Evolutionary conservation across 2,113 vertebrate species (phyloP), one percentile per base, ranked within the genome.

Genomic region (Mus pahari): DNA sequence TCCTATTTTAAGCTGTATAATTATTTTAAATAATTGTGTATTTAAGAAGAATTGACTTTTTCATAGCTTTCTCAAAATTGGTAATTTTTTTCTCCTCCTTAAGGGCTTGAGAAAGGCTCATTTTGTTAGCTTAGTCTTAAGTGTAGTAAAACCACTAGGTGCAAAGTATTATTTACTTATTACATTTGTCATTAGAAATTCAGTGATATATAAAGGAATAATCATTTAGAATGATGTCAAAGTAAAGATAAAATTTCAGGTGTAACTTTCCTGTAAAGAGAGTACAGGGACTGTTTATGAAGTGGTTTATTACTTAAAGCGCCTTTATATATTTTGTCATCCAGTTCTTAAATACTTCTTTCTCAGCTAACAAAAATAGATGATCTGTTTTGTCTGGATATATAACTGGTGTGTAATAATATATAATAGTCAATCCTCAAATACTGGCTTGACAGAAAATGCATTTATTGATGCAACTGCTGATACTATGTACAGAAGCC

Each of bases 91-190:
- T n/a, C 8, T 95, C 36, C 6, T 96, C 58, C 24, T 90, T 91
- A 94, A 73, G 62, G 60, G 33, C 82, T 89, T 87, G 82, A 96
- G 60, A 89, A 89, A 94, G 75, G 42, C 45, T 83, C 87, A 45
- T 1, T 75, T 64, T 95, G 17, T 71, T 79, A 92, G 22, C 48
- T 89, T 82, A 89, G 53, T 94, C 28, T 88, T 86, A 33, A 68
- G 16, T 64, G 19, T 86, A 77, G 14, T 60, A 86, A 42, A 66
- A 48, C 42, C 17, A 13, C 48, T 86, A 90, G 89, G 42, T 53
- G 28, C 70, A 83, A 86, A 94, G 77, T 45, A 89, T 50, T 92
- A 58, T 78, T 97, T 96, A 95, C 94, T 50, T 92, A 58, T 97
- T 96, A 95, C 94, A 62, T 92, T 66, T 95, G 33, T 94, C 36